Conservation (phyloP, 2,888 invertebrate species). For the Dermolepida albohirtum region DNA sequence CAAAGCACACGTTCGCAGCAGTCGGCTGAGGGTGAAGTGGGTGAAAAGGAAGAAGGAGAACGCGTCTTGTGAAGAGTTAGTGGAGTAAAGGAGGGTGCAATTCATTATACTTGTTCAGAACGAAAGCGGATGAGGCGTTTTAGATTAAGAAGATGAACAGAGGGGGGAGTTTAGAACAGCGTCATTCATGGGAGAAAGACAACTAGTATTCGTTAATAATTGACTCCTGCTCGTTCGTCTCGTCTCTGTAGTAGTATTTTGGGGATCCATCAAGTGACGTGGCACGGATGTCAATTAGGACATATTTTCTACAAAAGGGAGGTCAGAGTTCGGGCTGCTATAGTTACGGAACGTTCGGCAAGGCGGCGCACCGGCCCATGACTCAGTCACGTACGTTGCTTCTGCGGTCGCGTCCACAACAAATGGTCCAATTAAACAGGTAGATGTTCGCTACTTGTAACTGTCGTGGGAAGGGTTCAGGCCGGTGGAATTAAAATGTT, state of each 20-base stretch:
- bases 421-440: constrained; percentile 34
- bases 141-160: no score
- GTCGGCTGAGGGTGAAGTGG: not conserved
- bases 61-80: not conserved
- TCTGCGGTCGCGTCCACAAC: constrained; percentile 12
- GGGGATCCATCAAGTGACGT: no score
- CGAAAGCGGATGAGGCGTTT: not conserved
- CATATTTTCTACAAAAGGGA: not conserved
- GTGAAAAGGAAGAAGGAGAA: not conserved
- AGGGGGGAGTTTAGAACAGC: no score
- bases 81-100: constrained; percentile 1
- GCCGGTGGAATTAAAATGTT: constrained; percentile 16
- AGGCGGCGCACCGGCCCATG: not conserved
- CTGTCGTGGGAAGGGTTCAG: constrained; percentile 24
- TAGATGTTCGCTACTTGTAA: constrained; percentile 34
- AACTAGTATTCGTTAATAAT: constrained; percentile 6
- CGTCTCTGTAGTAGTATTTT: not conserved
- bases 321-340: not conserved
- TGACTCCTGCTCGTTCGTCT: constrained; percentile 4
- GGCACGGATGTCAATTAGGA: constrained; percentile 13
- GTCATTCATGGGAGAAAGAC: no score
- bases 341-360: not conserved
- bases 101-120: constrained; percentile 1
- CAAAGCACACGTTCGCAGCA: not conserved
- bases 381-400: not conserved